Percentiles rank a stretch among this genome's conserved stretches.
phyloP scores from a whole-genome alignment of 2,797 vertebrate species.

The Nyctibius grandis region DNA sequence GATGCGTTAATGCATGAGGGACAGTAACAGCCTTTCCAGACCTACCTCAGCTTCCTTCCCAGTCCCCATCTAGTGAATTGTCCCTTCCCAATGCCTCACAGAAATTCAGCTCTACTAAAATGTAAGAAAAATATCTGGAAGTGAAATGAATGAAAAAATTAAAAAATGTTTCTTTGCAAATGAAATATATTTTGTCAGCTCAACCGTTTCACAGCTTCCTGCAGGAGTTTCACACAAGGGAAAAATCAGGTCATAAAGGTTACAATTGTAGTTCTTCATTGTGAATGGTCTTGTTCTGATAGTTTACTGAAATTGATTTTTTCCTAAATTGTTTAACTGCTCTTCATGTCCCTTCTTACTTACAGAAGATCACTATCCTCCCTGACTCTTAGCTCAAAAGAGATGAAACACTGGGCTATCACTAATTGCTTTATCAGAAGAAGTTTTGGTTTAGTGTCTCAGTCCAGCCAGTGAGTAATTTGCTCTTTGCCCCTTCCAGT shows the following conservation, averaged over 20 bases:
- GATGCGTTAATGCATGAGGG: neutral
- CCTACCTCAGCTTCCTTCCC: neutral
- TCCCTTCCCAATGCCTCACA: neutral
- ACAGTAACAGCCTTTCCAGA: neutral
- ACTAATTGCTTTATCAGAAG: conserved; percentile 4
- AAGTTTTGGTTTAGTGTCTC: neutral
- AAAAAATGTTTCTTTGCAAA: neutral
- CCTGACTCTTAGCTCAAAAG: neutral
- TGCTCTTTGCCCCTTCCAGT: neutral
- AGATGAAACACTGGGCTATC: neutral
- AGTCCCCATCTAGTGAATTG: neutral
- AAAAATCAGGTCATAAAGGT: neutral
- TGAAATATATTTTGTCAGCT: neutral
- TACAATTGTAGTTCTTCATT: neutral
- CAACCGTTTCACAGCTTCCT: neutral
- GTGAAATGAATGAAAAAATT: neutral
- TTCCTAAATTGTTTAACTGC: neutral
- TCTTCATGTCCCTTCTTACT: neutral
- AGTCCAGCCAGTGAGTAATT: neutral
- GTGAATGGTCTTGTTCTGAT: neutral
- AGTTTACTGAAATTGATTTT: neutral
- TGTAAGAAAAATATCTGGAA: neutral
- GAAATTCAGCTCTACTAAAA: neutral
- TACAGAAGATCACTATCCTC: neutral
- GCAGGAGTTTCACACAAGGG: neutral